Percentiles rank a stretch among this genome's conserved stretches.
phyloP scores from a whole-genome alignment of 2,888 invertebrate species.

The Nemurella pictetii region DNA sequence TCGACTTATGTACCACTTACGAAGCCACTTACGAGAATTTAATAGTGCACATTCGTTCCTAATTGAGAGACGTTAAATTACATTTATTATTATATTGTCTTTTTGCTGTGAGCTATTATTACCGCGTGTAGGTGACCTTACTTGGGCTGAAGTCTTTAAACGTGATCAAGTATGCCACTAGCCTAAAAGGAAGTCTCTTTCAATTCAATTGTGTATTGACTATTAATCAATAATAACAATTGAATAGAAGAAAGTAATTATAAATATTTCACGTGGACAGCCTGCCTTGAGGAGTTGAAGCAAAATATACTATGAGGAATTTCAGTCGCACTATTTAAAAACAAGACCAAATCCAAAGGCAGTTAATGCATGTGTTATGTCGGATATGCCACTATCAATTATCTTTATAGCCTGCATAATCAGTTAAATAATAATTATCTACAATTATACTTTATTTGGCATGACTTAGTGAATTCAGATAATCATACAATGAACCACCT shows the following conservation, averaged over 20 bases:
- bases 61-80: not conserved
- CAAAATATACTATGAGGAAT: not conserved
- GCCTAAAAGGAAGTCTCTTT: not conserved
- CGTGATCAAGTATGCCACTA: not conserved
- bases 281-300: not conserved
- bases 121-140: conserved; percentile 14
- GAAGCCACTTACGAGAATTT: not conserved
- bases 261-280: not conserved
- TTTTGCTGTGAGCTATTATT: not conserved
- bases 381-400: not conserved
- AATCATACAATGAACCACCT: not conserved
- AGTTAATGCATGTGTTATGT: not conserved
- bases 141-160: not conserved
- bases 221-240: not conserved
- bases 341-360: not conserved
- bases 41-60: conserved; percentile 17
- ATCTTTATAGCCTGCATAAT: not conserved
- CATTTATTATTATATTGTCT: too few relatives aligned
- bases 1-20: conserved; percentile 1
- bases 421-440: not conserved
- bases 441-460: not conserved
- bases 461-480: not conserved
- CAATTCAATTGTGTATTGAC: too few relatives aligned
- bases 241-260: not conserved
- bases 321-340: not conserved